A percentile compares a stretch with the other conserved stretches of the same genome.
These are phyloP conservation scores for Ceriagrion tenellum DNA, from an alignment of 2,888 invertebrate species.

Conservation along the genomic window DNA sequence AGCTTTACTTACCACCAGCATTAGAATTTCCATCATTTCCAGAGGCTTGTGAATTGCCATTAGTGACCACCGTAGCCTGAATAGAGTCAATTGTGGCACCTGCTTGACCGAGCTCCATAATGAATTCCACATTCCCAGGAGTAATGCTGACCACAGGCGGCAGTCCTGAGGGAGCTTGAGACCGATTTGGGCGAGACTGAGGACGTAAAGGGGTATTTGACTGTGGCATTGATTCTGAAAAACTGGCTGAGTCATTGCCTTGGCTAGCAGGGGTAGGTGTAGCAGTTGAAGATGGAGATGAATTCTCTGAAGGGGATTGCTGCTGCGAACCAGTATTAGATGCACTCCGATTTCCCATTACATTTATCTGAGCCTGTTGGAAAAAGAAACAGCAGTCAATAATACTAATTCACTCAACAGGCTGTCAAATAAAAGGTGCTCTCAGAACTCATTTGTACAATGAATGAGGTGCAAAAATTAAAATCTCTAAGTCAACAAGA, in stretches of 20 bases:
- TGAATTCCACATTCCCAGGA: conserved; percentile 80
- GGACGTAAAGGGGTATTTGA: conserved; percentile 71
- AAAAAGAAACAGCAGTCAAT: conserved; percentile 68
- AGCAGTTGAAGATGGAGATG: conserved; percentile 70
- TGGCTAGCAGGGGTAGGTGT: conserved; percentile 67
- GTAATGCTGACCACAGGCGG: conserved; percentile 74
- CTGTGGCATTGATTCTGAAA: conserved; percentile 72
- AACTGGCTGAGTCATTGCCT: conserved; percentile 71
- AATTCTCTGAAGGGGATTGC: conserved; percentile 66
- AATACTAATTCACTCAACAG: background rate
- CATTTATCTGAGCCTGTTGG: conserved; percentile 74
- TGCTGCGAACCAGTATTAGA: conserved; percentile 68
- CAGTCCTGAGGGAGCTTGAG: conserved; percentile 49
- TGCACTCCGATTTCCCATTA: conserved; percentile 71
- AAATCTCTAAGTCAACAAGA: too few species aligned
- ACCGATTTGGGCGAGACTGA: conserved; percentile 70
- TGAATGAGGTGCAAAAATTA: too few species aligned
- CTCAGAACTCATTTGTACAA: too few species aligned
- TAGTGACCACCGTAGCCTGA: conserved; percentile 75
- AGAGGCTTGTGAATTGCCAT: conserved; percentile 70
- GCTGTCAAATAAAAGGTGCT: too few species aligned
- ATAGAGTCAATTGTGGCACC: conserved; percentile 78
- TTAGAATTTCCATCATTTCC: conserved; percentile 69
- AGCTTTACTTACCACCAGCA: conserved; percentile 72
- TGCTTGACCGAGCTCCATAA: conserved; percentile 81